Conservation (phyloP, 2,888 invertebrate species). For the Osedax frankpressi region DNA sequence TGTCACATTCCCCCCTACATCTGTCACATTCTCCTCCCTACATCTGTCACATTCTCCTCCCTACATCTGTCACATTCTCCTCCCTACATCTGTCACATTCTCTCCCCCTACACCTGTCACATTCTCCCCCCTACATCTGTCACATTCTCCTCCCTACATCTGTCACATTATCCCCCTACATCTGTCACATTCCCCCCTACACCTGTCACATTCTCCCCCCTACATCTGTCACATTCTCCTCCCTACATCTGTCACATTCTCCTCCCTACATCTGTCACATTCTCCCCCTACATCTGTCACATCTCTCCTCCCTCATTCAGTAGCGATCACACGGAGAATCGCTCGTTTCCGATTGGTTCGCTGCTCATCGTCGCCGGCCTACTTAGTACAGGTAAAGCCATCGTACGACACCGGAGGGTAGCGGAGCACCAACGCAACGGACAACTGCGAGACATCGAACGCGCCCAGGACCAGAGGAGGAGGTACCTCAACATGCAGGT, state of each 20-base stretch:
- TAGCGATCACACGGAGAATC: constrained; percentile 6
- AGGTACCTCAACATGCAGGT: not conserved
- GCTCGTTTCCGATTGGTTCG: constrained; percentile 13
- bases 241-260: not conserved
- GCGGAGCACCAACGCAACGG: not conserved
- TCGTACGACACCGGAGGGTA: constrained; percentile 11
- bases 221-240: not conserved
- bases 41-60: too few relatives aligned
- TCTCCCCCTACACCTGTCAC: too few relatives aligned
- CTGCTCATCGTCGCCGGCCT: constrained; percentile 15
- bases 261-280: not conserved
- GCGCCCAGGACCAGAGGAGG: not conserved
- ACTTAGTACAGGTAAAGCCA: constrained; percentile 8
- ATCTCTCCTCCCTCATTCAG: not conserved
- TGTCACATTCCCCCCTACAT: too few relatives aligned
- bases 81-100: too few relatives aligned
- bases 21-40: too few relatives aligned
- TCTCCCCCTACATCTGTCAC: not conserved
- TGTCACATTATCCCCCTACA: too few relatives aligned
- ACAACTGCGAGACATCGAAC: not conserved
- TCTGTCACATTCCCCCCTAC: too few relatives aligned
- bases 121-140: too few relatives aligned
- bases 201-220: not conserved
- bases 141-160: too few relatives aligned
- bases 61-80: too few relatives aligned